Evolutionary conservation across 2,113 vertebrate genomes (phyloP).

Genomic region (Cochlearius cochlearius): DNA sequence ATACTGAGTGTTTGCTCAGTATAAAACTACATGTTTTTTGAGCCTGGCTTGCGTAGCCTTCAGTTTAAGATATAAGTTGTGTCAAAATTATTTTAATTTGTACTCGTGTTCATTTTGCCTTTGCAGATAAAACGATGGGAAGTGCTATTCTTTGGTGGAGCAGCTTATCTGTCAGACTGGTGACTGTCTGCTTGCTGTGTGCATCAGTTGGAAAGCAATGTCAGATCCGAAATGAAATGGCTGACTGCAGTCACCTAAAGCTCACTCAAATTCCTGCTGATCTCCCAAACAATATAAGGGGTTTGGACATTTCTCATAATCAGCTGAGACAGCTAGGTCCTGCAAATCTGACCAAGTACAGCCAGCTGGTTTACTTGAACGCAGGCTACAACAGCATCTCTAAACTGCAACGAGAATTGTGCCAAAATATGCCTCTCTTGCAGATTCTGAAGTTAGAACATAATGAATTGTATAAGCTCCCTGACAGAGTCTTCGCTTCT

Average conservation of each 20-base stretch:
- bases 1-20: neutral
- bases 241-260: constrained; percentile 90
- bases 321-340: constrained; percentile 69
- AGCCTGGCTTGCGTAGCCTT: neutral
- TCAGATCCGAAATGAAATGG: constrained; percentile 63
- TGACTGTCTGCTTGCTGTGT: neutral
- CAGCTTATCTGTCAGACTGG: constrained; percentile 2
- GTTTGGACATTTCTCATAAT: constrained; percentile 90
- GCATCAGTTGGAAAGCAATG: constrained; percentile 66
- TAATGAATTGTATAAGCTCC: constrained; percentile 80
- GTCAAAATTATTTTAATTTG: neutral
- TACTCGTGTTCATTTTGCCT: neutral
- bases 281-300: constrained; percentile 82
- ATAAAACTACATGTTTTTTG: neutral
- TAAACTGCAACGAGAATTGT: constrained; percentile 76
- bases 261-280: constrained; percentile 80
- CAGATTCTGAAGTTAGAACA: constrained; percentile 79
- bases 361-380: constrained; percentile 74
- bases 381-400: constrained; percentile 83
- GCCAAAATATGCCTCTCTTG: constrained; percentile 75
- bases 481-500: constrained; percentile 69
- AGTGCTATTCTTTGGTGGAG: neutral
- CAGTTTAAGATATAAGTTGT: neutral
- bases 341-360: constrained; percentile 76
- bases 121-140: constrained; percentile 55